A percentile compares a stretch with the other conserved stretches of the same genome.
phyloP scores from a whole-genome alignment of 2,113 vertebrate species.

The Alosa alosa region DNA sequence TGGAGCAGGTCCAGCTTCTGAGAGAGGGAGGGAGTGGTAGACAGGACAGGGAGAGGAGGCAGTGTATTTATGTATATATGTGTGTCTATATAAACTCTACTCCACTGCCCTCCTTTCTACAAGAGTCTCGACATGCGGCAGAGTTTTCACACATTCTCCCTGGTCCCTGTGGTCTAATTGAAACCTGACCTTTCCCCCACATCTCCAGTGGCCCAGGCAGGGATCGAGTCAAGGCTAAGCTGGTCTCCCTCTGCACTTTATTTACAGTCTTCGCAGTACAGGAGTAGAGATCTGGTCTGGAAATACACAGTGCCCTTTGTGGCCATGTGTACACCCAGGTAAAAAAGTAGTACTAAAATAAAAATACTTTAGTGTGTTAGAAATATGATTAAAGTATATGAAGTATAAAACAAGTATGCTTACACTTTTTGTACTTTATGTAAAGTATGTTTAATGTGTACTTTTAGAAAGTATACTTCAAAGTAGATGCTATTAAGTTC shows the following conservation, averaged over 20 bases:
- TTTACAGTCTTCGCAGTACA: not conserved
- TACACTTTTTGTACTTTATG: no score
- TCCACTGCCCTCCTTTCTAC: not conserved
- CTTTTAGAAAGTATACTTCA: no score
- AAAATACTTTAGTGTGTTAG: no score
- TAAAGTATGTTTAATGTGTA: no score
- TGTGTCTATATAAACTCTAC: not conserved
- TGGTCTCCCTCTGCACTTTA: not conserved
- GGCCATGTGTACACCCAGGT: not conserved
- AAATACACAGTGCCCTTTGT: not conserved
- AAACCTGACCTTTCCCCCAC: not conserved
- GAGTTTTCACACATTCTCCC: not conserved
- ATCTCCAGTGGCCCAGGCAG: slow-evolving; percentile 4
- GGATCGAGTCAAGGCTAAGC: not conserved
- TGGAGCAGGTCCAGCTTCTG: not conserved
- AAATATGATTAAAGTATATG: no score
- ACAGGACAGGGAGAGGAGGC: not conserved
- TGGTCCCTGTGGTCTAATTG: slow-evolving; percentile 4
- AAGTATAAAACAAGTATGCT: no score
- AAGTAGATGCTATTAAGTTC: no score
- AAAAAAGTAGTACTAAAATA: no score
- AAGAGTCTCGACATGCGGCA: not conserved
- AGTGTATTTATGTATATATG: not conserved
- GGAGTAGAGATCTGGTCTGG: not conserved
- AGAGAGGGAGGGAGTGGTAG: not conserved